A percentile compares a stretch with the other conserved stretches of the same genome.
Conservation (phyloP, 1,140 invertebrate species). For the Ridgeia piscesae region DNA sequence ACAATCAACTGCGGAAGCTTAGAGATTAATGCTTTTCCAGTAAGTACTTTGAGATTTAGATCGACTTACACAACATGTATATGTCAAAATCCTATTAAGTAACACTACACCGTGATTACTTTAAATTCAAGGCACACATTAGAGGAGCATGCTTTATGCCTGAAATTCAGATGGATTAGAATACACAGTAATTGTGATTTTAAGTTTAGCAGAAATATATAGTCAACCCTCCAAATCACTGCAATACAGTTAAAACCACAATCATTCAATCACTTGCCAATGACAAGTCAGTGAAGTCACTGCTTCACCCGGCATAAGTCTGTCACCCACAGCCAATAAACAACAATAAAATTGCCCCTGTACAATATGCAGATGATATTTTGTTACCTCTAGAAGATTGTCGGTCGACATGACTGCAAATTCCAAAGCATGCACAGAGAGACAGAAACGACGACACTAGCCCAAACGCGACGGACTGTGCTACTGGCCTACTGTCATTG, state of each 20-base stretch:
- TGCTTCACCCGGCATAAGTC: not conserved
- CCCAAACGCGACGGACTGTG: not conserved
- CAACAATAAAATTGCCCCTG: not conserved
- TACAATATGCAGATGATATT: not conserved
- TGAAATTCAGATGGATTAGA: not conserved
- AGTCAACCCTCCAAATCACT: slow-evolving; percentile 16
- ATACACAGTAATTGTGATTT: not conserved
- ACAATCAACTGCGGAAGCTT: too few species aligned
- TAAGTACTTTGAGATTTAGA: too few species aligned
- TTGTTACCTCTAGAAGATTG: not conserved
- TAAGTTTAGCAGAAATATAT: not conserved
- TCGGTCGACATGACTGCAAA: not conserved
- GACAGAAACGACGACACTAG: not conserved
- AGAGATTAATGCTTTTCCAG: too few species aligned
- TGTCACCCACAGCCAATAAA: not conserved
- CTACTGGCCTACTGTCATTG: not conserved
- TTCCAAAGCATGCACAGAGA: slow-evolving; percentile 3
- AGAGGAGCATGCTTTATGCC: too few species aligned
- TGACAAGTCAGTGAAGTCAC: not conserved
- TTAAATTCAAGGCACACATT: too few species aligned
- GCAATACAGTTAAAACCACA: slow-evolving; percentile 24
- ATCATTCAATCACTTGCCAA: slow-evolving; percentile 25
- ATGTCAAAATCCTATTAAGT: too few species aligned
- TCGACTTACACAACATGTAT: too few species aligned
- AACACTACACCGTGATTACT: too few species aligned